These are phyloP conservation scores for Perognathus longimembris DNA, from an alignment of 2,113 vertebrate genomes.

Conservation along the genomic window DNA sequence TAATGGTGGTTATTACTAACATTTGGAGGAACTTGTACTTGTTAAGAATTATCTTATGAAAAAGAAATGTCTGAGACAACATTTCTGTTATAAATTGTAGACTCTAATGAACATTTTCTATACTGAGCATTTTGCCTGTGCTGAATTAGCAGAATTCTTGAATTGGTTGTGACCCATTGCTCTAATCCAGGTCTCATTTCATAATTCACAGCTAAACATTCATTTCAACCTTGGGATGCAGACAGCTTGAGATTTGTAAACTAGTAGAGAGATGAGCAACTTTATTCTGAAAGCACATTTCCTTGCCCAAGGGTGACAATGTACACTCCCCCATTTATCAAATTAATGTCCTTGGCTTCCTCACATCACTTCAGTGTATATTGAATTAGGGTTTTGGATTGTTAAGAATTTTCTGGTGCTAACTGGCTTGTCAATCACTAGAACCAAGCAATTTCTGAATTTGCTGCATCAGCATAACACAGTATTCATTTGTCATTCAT, in stretches of 20 bases:
- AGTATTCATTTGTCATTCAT: conserved; percentile 43
- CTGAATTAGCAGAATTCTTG: conserved; percentile 43
- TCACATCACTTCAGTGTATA: conserved; percentile 29
- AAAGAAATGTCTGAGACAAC: neutral
- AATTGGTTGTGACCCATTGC: neutral
- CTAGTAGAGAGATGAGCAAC: conserved; percentile 9
- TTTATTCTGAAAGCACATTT: conserved; percentile 56
- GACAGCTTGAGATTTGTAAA: conserved; percentile 64
- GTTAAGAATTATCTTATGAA: neutral
- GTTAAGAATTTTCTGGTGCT: conserved; percentile 65
- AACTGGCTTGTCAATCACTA: conserved; percentile 66
- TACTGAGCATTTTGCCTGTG: neutral
- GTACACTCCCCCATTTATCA: conserved; percentile 67
- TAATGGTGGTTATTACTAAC: neutral
- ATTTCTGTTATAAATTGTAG: conserved; percentile 12
- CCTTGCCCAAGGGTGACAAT: conserved; percentile 38
- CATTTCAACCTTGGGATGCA: neutral
- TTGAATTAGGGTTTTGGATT: conserved; percentile 54
- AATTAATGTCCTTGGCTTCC: conserved; percentile 57
- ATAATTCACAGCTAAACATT: neutral
- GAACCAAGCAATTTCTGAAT: conserved; percentile 69
- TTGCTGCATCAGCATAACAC: conserved; percentile 32
- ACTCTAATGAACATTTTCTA: conserved; percentile 17
- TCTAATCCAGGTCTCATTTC: neutral
- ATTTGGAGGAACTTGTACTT: conserved; percentile 15